Evolutionary conservation across 2,113 vertebrate genomes (phyloP), one percentile per base, ranked within the genome.

Genomic region (Oreochromis niloticus): DNA sequence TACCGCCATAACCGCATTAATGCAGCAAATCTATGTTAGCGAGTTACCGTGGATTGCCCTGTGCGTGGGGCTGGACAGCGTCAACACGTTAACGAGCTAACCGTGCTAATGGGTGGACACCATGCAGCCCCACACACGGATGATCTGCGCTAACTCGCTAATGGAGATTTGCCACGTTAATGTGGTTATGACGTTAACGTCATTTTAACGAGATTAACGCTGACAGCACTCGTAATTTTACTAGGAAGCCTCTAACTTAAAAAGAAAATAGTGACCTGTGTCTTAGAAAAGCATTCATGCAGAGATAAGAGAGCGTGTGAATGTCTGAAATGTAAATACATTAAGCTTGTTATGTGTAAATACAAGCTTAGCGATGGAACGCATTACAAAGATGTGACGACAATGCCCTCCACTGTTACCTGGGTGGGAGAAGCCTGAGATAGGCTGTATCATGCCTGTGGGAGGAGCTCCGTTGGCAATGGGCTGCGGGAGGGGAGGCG

Each of bases 381-480:
- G 2, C 32, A 43, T 27, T 30, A 22, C 27, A 7, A 78, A 71
- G 48, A 84, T 48, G 50, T 81, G n/a, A 75, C 30, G 48, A n/a
- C 34, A n/a, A 9, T 0, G 59, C 0, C 16, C 7, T 36, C 50
- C 24, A 6, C 36, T 48, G 61, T 63, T 86, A 99, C 99, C 97
- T 94, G 97, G 87, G 96, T 98, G 98, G 88, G 98, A 95, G 93
- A 99, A 99, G 89, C 97, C 97, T 81, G 97, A 95, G 90, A 98
- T 96, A 88, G 98, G 97, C 85, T 97, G 98, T 91, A 99, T 97
- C 89, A 99, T 96, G 56, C 97, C 96, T 83, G 95, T 90, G 61
- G 94, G 91, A 11, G 98, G 97, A 22, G 98, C 95, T 94, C 98
- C 98, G 4, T 99, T 99, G 90, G 98, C 96, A 85, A 99, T 94